phyloP scores from a whole-genome alignment of 2,797 vertebrate genomes.

The Hypotaenidia okinawae region DNA sequence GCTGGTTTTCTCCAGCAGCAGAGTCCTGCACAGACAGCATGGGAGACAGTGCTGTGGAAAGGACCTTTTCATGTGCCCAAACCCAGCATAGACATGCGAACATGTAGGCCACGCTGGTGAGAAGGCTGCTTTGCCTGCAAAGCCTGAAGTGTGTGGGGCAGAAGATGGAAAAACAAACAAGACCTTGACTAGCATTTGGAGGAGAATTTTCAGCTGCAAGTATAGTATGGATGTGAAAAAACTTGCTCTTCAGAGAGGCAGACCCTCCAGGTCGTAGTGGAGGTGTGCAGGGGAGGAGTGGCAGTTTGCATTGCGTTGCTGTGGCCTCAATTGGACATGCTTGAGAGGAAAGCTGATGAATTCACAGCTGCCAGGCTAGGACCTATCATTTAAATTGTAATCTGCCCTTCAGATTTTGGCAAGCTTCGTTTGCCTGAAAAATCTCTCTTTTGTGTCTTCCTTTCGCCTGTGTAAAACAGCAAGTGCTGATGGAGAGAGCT shows the following conservation, averaged over 20 bases:
- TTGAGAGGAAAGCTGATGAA: conserved; percentile 20
- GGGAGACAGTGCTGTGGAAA: accelerated
- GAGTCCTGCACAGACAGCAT: not conserved
- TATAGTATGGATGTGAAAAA: not conserved
- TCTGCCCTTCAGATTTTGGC: conserved; percentile 41
- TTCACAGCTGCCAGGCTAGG: conserved; percentile 30
- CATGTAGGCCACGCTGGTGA: accelerated
- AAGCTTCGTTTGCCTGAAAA: not conserved
- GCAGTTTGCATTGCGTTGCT: not conserved
- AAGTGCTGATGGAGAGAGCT: not conserved
- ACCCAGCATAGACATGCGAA: not conserved
- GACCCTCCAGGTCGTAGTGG: not conserved
- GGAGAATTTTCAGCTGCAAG: not conserved
- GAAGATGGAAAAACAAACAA: not conserved
- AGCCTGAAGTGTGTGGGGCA: not conserved
- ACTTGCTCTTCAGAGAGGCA: not conserved
- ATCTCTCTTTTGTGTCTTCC: conserved; percentile 13
- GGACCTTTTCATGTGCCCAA: not conserved
- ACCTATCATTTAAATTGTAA: conserved; percentile 33
- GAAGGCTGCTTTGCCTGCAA: not conserved
- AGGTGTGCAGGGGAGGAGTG: not conserved
- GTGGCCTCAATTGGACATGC: not conserved
- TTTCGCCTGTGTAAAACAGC: not conserved
- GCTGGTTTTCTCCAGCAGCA: not conserved
- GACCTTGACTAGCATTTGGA: not conserved